Evolutionary conservation across 1,140 invertebrate species (phyloP).

Genomic region (Cataglyphis hispanica): DNA sequence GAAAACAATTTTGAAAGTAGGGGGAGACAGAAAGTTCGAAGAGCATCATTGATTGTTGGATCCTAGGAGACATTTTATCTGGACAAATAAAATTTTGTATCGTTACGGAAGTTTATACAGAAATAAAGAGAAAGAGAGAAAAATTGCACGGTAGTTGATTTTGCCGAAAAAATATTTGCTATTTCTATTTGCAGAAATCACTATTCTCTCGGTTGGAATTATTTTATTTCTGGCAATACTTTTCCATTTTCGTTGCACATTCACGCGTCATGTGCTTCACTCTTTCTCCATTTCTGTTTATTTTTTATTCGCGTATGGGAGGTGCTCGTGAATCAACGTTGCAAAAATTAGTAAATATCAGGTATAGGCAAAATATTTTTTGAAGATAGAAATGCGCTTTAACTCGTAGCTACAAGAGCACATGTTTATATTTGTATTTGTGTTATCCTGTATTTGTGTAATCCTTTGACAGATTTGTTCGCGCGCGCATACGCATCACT

Average conservation of each 20-base stretch:
- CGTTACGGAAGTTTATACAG: background rate
- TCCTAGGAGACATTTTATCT: background rate
- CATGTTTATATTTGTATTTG: background rate
- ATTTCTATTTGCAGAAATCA: conserved; percentile 49
- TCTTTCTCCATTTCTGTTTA: conserved; percentile 6
- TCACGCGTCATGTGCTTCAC: background rate
- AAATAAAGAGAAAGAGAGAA: too few species aligned
- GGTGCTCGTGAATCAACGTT: background rate
- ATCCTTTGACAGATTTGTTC: conserved; percentile 22
- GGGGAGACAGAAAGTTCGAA: background rate
- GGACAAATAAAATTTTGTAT: conserved; percentile 45
- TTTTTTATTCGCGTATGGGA: background rate
- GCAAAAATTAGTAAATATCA: background rate
- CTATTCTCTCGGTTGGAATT: conserved; percentile 10
- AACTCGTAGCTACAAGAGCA: background rate
- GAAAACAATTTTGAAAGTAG: conserved; percentile 8
- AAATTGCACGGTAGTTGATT: conserved; percentile 13
- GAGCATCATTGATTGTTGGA: conserved; percentile 19
- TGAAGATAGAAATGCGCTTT: background rate
- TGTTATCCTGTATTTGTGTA: background rate
- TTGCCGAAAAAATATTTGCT: conserved; percentile 41
- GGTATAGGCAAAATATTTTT: background rate
- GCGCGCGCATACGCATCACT: too few species aligned
- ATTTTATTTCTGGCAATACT: conserved; percentile 41
- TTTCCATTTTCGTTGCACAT: background rate